Percentiles rank a stretch among this genome's conserved stretches.
Conservation (phyloP, 2,113 vertebrate genomes). For the Macquaria australasica region DNA sequence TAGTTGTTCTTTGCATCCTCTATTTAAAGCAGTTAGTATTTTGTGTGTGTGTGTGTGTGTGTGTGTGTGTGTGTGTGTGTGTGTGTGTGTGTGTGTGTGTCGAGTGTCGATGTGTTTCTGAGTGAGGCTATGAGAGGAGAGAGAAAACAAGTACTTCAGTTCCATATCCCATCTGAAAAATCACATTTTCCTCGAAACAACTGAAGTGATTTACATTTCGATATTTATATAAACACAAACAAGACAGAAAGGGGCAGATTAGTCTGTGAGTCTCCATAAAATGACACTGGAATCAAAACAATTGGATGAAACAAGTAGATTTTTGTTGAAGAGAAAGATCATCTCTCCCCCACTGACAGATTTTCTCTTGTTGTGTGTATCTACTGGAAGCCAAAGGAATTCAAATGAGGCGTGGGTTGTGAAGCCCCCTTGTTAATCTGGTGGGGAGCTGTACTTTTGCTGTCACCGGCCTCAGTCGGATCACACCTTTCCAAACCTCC, state of each 20-base stretch:
- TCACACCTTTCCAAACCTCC: not conserved
- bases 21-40: not conserved
- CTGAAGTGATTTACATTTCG: not conserved
- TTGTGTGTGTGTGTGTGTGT: not conserved
- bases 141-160: not conserved
- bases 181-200: constrained; percentile 5
- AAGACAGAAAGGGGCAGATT: not conserved
- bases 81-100: not conserved
- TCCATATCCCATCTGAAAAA: constrained; percentile 11
- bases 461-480: not conserved
- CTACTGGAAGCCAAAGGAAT: not conserved
- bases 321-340: constrained; percentile 2
- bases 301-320: not conserved
- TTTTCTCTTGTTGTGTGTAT: not conserved
- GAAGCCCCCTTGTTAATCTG: not conserved
- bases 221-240: not conserved
- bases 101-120: not conserved
- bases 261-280: not conserved
- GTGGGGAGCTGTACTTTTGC: not conserved
- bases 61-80: not conserved
- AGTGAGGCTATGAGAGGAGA: not conserved
- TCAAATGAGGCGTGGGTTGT: constrained; percentile 7
- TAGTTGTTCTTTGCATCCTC: not conserved
- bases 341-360: not conserved
- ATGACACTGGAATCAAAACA: constrained; percentile 7